Evolutionary conservation across 2,797 vertebrate species (phyloP), one percentile per base, ranked within the genome.

Genomic region (Notolabrus celidotus): DNA sequence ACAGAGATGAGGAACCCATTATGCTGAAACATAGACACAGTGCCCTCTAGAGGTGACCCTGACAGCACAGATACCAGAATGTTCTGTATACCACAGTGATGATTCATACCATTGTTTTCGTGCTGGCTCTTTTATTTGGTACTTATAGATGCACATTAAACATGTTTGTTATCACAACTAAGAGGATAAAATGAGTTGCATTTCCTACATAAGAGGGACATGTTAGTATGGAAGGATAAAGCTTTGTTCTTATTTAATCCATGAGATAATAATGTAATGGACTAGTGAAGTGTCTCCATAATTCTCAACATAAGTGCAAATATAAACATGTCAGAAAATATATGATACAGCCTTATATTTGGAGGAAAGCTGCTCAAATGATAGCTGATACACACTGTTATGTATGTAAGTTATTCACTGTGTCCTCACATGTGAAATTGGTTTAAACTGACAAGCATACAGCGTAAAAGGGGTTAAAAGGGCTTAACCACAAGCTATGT

Each of bases 11-110:
- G 10, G 10, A 59, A 45, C 5, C 2, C 2, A 8, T 1, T 15
- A 31, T 38, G 47, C 3, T 16, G 51, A 25, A 10, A 7, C 5
- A 23, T n/a, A 14, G 49, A 57, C 55, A 63, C 3, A 50, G 51
- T 49, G 38, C 45, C 29, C 34, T 46, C 46, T 16, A 67, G 41
- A 58, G 20, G 52, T 23, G 12, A 71, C 20, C 7, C 0, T 34
- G 39, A 52, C 39, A 4, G 50, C 42, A 5, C 16, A 36, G 25
- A 50, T 25, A 15, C 4, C 20, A 1, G 0, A 22, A 63, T 61
- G 22, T n/a, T 61, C 27, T 33, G 4, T 27, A 9, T 4, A 17
- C 45, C 15, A 36, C 55, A 52, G 43, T 51, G 7, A 27, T 58
- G 22, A 15, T 20, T 2, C 16, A 45, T 16, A 20, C 8, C 17